These are phyloP conservation scores for Halisarca cf. caerulea DNA, from an alignment of 37 sponge, comb jelly and placozoan genomes.

Conservation along the genomic window DNA sequence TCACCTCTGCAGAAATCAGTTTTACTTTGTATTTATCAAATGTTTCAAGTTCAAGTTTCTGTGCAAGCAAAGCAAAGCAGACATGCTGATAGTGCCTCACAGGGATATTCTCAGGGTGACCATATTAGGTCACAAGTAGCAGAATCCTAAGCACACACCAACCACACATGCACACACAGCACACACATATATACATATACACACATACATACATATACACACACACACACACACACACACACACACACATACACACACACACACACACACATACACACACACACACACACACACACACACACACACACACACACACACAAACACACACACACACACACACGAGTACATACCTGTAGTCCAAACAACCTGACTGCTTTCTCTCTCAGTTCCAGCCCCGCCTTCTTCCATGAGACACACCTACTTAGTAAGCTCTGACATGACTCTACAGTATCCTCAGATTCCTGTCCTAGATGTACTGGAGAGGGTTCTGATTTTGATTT, in stretches of 20 bases:
- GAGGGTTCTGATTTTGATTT: background rate
- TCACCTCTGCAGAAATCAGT: background rate
- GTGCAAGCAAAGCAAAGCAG: background rate
- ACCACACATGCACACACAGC: background rate
- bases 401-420: no score
- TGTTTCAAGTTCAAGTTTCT: background rate
- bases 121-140: background rate
- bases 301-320: background rate
- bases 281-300: constrained; percentile 9
- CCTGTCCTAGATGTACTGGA: background rate
- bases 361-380: no score
- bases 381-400: no score
- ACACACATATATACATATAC: background rate
- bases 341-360: no score
- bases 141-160: background rate
- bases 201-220: background rate
- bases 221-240: background rate
- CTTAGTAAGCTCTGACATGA: no score
- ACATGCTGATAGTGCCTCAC: background rate
- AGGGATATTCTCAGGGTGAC: background rate
- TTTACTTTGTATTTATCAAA: constrained; percentile 3
- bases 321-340: no score
- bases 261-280: background rate
- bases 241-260: background rate
- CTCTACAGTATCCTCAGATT: background rate